A percentile compares a stretch with the other conserved stretches of the same genome.
Conservation (phyloP, 2,888 invertebrate genomes). For the Ganaspis brasiliensis region DNA sequence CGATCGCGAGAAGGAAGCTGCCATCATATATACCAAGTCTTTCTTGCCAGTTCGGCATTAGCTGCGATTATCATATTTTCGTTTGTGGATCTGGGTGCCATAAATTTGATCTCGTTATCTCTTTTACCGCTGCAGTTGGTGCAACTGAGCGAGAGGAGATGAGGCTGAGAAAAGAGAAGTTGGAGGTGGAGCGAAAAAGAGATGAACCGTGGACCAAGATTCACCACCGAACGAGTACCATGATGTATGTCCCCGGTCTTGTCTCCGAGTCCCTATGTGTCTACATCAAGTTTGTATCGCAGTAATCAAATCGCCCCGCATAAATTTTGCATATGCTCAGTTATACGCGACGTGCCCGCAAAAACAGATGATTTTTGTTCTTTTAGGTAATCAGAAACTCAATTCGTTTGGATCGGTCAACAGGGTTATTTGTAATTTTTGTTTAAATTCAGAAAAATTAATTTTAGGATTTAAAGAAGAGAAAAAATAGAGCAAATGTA, state of each 20-base stretch:
- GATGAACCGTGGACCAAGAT: slow-evolving; percentile 54
- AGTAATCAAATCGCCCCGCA: slow-evolving; percentile 79
- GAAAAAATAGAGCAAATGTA: too few species aligned
- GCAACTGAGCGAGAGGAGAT: slow-evolving; percentile 65
- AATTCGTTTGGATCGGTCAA: too few species aligned
- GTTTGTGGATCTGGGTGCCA: slow-evolving; percentile 77
- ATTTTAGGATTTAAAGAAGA: too few species aligned
- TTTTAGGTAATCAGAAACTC: too few species aligned
- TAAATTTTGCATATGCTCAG: slow-evolving; percentile 75
- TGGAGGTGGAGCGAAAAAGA: slow-evolving; percentile 57
- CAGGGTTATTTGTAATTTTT: too few species aligned
- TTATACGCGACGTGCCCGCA: slow-evolving; percentile 68
- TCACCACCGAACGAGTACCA: slow-evolving; percentile 71
- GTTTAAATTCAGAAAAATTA: too few species aligned
- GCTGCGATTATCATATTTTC: slow-evolving; percentile 79
- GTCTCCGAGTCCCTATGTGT: slow-evolving; percentile 74
- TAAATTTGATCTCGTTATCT: slow-evolving; percentile 81
- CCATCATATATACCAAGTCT: slow-evolving; percentile 54
- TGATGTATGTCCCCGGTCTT: slow-evolving; percentile 79
- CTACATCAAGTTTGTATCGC: slow-evolving; percentile 79
- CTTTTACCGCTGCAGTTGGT: slow-evolving; percentile 75
- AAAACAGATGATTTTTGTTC: neutral
- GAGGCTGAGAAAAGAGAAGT: slow-evolving; percentile 60
- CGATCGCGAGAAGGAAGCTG: slow-evolving; percentile 55
- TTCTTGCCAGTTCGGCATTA: slow-evolving; percentile 74